phyloP scores from a whole-genome alignment of 2,797 vertebrate species.

The Naso thynnoides region DNA sequence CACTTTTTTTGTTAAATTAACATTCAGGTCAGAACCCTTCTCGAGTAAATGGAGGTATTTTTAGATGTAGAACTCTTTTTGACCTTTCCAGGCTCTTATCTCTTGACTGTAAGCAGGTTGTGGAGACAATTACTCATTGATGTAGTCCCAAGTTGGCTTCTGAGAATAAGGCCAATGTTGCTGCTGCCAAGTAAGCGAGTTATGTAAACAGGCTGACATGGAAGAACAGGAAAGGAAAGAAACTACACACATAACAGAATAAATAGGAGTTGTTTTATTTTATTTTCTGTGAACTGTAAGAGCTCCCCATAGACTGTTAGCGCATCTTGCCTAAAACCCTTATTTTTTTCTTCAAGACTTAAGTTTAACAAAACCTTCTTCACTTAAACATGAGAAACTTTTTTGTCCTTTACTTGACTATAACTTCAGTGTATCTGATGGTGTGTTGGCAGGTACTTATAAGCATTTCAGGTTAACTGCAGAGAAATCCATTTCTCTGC shows the following conservation, averaged over 20 bases:
- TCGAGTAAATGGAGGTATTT: slow-evolving; percentile 52
- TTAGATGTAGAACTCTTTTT: slow-evolving; percentile 53
- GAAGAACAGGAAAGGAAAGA: slow-evolving; percentile 30
- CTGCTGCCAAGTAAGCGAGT: slow-evolving; percentile 60
- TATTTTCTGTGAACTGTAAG: slow-evolving; percentile 34
- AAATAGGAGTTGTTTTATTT: slow-evolving; percentile 32
- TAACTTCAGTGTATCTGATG: slow-evolving; percentile 9
- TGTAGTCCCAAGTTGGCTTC: slow-evolving; percentile 61
- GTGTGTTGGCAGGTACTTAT: slow-evolving; percentile 16
- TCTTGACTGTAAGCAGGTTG: slow-evolving; percentile 43
- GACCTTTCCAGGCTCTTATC: slow-evolving; percentile 60
- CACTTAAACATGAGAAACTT: slow-evolving; percentile 39
- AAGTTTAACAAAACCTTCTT: slow-evolving; percentile 37
- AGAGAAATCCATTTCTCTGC: slow-evolving; percentile 7
- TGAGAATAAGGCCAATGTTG: slow-evolving; percentile 55
- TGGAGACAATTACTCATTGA: slow-evolving; percentile 69
- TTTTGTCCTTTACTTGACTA: slow-evolving; percentile 16
- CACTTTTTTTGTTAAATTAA: slow-evolving; percentile 27
- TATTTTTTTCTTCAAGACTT: not conserved
- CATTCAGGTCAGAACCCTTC: slow-evolving; percentile 39
- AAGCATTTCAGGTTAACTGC: slow-evolving; percentile 7
- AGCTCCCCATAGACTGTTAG: slow-evolving; percentile 32
- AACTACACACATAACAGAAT: slow-evolving; percentile 24
- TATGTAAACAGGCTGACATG: slow-evolving; percentile 56
- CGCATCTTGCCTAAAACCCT: slow-evolving; percentile 21